These are phyloP conservation scores for Euphydryas editha DNA, from an alignment of 2,888 invertebrate genomes.

Conservation along the genomic window DNA sequence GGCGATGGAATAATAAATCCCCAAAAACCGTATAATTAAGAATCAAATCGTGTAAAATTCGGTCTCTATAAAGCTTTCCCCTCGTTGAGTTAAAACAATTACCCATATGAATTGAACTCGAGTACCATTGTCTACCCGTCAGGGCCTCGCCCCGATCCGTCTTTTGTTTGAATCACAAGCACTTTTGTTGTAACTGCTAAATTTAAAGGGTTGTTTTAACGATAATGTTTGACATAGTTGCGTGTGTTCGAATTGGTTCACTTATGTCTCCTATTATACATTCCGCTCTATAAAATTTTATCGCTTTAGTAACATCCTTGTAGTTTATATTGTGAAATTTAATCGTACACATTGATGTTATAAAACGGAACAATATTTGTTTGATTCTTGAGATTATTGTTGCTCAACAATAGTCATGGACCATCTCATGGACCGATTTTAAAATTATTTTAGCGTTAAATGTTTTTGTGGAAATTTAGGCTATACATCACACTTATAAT, in stretches of 20 bases:
- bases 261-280: background rate
- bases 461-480: too few species aligned
- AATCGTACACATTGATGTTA: too few species aligned
- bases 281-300: background rate
- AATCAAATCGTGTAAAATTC: constrained; percentile 1
- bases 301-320: background rate
- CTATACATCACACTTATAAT: too few species aligned
- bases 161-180: background rate
- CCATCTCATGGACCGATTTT: too few species aligned
- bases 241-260: background rate
- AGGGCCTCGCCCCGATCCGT: background rate
- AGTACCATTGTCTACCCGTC: constrained; percentile 6
- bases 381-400: too few species aligned
- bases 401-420: too few species aligned
- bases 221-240: constrained; percentile 4
- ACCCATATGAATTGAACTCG: constrained; percentile 8
- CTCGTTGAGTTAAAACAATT: constrained; percentile 7
- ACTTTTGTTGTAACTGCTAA: constrained; percentile 11
- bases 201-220: constrained; percentile 29
- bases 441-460: too few species aligned
- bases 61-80: background rate
- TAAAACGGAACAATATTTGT: too few species aligned
- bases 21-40: background rate
- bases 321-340: too few species aligned
- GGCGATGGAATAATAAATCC: background rate